phyloP scores from a whole-genome alignment of 2,888 invertebrate genomes.

The Athrips mouffetella region DNA sequence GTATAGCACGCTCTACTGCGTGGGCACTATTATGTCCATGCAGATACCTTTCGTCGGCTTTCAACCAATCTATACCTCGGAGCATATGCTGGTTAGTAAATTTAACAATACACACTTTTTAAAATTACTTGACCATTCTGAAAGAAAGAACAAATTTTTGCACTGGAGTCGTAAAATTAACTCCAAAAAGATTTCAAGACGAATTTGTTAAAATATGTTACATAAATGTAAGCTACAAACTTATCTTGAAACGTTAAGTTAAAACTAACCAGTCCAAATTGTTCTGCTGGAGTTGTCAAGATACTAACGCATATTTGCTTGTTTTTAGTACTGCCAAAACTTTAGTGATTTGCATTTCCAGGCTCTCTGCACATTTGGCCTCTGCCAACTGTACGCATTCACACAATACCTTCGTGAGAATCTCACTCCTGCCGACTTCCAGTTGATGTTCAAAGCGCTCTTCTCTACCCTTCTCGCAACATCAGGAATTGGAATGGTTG shows the following conservation, averaged over 20 bases:
- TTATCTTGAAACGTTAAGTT: too few species aligned
- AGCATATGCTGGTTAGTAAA: conserved; percentile 99
- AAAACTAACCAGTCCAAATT: too few species aligned
- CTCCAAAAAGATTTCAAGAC: too few species aligned
- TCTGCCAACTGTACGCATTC: conserved; percentile 96
- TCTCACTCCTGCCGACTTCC: conserved; percentile 90
- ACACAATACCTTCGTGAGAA: conserved; percentile 93
- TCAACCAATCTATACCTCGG: conserved; percentile 97
- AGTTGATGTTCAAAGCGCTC: conserved; percentile 86
- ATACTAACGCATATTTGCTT: too few species aligned
- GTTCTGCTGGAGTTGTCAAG: too few species aligned
- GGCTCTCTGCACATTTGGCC: conserved; percentile 98
- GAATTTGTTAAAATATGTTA: too few species aligned
- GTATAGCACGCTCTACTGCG: conserved; percentile 94
- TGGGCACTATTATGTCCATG: conserved; percentile 98
- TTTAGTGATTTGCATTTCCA: conserved; percentile 59
- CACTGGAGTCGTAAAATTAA: too few species aligned
- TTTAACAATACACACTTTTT: too few species aligned
- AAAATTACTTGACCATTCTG: too few species aligned
- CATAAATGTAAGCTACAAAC: too few species aligned
- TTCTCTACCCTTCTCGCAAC: conserved; percentile 82
- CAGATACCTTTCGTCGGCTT: conserved; percentile 94
- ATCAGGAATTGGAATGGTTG: conserved; percentile 81
- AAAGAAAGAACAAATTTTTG: too few species aligned
- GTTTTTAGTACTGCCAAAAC: background rate